Base-by-base conservation (phyloP, 2,113 vertebrate genomes). In the Lycocorax pyrrhopterus region DNA sequence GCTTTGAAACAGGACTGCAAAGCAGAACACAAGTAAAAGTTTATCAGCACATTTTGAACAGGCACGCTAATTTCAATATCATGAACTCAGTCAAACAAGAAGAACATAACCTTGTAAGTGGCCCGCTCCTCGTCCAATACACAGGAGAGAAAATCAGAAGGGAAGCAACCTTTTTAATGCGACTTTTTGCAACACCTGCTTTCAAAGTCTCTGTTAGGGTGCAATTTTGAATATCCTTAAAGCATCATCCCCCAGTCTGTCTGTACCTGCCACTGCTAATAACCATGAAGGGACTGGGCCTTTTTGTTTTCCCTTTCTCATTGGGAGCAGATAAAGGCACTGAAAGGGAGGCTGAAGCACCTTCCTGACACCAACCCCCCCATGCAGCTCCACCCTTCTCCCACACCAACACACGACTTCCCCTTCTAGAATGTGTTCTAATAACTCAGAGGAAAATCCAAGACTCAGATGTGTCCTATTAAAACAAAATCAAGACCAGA, bases 21-120 rank as follows among this genome's bases (percentile, higher is more conserved):
- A 47, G 4, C 6, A 75, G 35, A 84, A 66, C 13, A 52, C 0
- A 29, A 33, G 3, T 14, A 14, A 9, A 56, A 74, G 17, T n/a
- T 71, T 30, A 76, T 29, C 58, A 86, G 83, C n/a, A 37, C 10
- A 27, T 52, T 88, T 78, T 51, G 32, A 86, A 91, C n/a, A 83
- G 80, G 46, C 25, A 47, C 10, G 15, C 8, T 22, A 9, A 80
- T 44, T 89, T 66, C 46, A 68, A 3, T 9, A 9, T 19, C 75
- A 62, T 13, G 4, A 73, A 92, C 39, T 23, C 62, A 63, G 25
- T 2, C 35, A 88, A 84, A 59, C 12, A 32, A 51, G 7, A 16
- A 53, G 5, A 15, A 77, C 4, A 1, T 10, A 71, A 58, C 6
- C 6, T 1, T 46, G 20, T 26, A 35, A 43, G 18, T 0, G 21